A percentile compares a stretch with the other conserved stretches of the same genome.
These are phyloP conservation scores for Astatotilapia flaviijosephi DNA, from an alignment of 2,113 vertebrate species.

Conservation along the genomic window DNA sequence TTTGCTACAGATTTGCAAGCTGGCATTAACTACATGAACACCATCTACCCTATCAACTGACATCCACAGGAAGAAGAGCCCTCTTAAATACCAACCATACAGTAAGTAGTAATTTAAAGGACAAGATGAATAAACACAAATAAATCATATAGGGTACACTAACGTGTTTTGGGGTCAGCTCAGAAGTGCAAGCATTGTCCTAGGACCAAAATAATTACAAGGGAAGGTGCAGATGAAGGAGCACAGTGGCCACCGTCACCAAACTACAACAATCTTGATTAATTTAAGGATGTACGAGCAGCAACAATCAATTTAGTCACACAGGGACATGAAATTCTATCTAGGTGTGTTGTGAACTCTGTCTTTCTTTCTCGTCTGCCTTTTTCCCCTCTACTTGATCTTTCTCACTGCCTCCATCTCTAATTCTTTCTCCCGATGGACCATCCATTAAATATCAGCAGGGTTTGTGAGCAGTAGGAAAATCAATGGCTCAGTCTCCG, in stretches of 20 bases:
- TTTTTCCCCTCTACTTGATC: neutral
- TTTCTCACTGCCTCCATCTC: neutral
- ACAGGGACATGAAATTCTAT: neutral
- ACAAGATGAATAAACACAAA: neutral
- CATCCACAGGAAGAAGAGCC: neutral
- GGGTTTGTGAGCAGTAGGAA: conserved; percentile 18
- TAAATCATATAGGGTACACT: neutral
- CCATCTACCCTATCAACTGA: neutral
- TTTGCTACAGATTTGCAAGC: neutral
- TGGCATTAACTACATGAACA: neutral
- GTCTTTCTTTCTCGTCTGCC: neutral
- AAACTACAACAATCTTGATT: neutral
- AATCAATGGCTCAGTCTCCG: conserved; percentile 39
- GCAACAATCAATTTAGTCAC: neutral
- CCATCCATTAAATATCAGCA: conserved; percentile 44
- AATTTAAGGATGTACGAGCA: neutral
- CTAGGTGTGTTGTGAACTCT: neutral
- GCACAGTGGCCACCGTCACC: neutral
- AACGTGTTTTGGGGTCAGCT: neutral
- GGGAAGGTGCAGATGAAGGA: neutral
- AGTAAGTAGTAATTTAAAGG: neutral
- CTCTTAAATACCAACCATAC: neutral
- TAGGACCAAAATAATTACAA: neutral
- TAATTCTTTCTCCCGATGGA: conserved; percentile 7
- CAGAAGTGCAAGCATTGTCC: neutral